Conservation (phyloP, 2,888 invertebrate genomes). For the Lasiommata megera region DNA sequence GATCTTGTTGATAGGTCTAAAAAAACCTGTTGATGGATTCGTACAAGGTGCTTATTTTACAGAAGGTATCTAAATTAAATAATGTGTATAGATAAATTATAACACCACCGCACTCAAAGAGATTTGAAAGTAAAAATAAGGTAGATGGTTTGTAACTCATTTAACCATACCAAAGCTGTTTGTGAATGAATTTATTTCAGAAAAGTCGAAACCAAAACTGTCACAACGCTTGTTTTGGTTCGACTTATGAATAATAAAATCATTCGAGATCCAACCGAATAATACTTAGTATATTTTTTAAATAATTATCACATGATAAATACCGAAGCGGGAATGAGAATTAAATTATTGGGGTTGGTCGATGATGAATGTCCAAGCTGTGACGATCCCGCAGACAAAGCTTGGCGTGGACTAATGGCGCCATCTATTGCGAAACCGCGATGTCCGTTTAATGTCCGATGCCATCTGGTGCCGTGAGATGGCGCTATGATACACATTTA, state of each 20-base stretch:
- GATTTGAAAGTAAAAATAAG: no score
- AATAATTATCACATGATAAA: constrained; percentile 25
- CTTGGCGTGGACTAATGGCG: constrained; percentile 68
- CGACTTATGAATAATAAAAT: not conserved
- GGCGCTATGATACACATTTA: constrained; percentile 35
- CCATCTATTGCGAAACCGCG: constrained; percentile 68
- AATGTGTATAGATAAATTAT: no score
- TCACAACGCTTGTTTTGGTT: no score
- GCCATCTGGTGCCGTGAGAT: constrained; percentile 44
- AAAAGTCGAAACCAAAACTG: no score
- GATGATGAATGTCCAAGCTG: constrained; percentile 69
- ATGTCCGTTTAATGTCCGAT: constrained; percentile 52
- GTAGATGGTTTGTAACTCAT: no score
- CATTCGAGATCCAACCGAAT: not conserved
- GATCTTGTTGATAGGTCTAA: no score
- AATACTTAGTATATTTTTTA: not conserved
- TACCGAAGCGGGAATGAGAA: constrained; percentile 51
- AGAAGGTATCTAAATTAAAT: no score
- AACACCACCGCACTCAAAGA: no score
- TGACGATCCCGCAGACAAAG: constrained; percentile 50
- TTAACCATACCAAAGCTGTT: no score
- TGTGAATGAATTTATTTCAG: no score
- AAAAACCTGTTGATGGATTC: no score
- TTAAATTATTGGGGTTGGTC: constrained; percentile 61
- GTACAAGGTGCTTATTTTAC: no score